Evolutionary conservation across 2,113 vertebrate genomes (phyloP).

Genomic region (Lepus americanus): DNA sequence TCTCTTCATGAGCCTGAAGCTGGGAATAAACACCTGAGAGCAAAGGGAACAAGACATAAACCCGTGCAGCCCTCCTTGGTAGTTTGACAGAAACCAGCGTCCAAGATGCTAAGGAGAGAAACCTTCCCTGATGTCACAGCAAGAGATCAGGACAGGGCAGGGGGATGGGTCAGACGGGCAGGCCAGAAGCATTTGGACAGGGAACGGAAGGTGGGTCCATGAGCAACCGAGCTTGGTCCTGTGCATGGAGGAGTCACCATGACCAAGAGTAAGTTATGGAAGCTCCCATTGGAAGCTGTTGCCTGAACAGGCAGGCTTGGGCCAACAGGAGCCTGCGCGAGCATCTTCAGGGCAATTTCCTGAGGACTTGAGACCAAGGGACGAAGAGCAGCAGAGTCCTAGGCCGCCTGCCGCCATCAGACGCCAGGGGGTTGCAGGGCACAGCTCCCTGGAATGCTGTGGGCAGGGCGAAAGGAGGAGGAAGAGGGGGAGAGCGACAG

Average conservation of each 20-base stretch:
- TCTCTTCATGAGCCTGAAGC: constrained; percentile 56
- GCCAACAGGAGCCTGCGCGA: neutral
- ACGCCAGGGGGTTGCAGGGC: neutral
- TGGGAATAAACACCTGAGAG: constrained; percentile 76
- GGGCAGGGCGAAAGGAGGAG: constrained; percentile 58
- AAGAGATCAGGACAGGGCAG: neutral
- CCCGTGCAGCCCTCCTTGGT: neutral
- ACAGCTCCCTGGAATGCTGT: neutral
- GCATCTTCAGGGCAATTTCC: neutral
- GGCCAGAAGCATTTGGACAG: neutral
- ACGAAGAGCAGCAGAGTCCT: neutral
- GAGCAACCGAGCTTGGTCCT: neutral
- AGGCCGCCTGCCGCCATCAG: neutral
- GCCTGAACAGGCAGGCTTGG: neutral
- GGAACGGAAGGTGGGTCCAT: neutral
- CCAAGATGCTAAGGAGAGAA: neutral
- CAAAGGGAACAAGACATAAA: constrained; percentile 60
- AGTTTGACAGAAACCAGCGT: constrained; percentile 28
- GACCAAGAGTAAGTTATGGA: neutral
- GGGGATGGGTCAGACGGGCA: too few species aligned
- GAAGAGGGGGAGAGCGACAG: neutral
- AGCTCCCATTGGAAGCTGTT: neutral
- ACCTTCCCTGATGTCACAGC: neutral
- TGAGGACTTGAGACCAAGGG: neutral
- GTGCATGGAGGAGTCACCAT: neutral